A percentile compares a stretch with the other conserved stretches of the same genome.
Conservation (phyloP, 2,113 vertebrate species). For the Melanostigma gelatinosum region DNA sequence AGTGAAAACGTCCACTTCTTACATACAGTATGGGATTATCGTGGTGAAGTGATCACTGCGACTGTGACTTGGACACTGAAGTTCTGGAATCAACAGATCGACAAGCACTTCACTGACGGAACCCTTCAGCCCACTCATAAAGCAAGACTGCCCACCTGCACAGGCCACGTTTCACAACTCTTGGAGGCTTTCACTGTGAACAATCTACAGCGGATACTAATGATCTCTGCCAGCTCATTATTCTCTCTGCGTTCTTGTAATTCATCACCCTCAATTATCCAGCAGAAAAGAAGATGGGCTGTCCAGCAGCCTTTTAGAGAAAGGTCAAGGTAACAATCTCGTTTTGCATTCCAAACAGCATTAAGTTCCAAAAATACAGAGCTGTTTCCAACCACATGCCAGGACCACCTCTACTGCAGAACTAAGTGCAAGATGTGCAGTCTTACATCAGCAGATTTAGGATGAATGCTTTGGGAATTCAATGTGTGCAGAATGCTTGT, state of each 20-base stretch:
- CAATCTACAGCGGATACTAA: constrained; percentile 14
- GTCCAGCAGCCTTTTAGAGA: constrained; percentile 33
- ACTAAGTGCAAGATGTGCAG: constrained; percentile 7
- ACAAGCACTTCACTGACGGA: too few species aligned
- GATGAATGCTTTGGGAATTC: neutral
- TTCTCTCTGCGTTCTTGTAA: constrained; percentile 34
- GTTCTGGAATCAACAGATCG: too few species aligned
- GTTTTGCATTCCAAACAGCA: constrained; percentile 59
- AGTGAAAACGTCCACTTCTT: too few species aligned
- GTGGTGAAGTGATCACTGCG: too few species aligned
- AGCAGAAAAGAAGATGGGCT: constrained; percentile 43
- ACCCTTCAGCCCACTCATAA: neutral
- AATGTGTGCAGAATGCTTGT: constrained; percentile 3
- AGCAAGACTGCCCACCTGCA: neutral
- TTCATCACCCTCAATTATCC: constrained; percentile 54
- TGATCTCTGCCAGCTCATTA: constrained; percentile 42
- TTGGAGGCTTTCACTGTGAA: constrained; percentile 7
- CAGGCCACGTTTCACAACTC: neutral
- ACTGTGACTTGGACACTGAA: too few species aligned
- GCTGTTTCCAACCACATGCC: constrained; percentile 23
- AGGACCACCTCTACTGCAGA: constrained; percentile 44
- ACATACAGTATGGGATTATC: too few species aligned
- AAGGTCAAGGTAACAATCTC: constrained; percentile 24
- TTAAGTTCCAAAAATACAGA: constrained; percentile 44
- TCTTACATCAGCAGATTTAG: constrained; percentile 4